phyloP scores from a whole-genome alignment of 1,140 invertebrate species.

The Sarcophaga bullata region DNA sequence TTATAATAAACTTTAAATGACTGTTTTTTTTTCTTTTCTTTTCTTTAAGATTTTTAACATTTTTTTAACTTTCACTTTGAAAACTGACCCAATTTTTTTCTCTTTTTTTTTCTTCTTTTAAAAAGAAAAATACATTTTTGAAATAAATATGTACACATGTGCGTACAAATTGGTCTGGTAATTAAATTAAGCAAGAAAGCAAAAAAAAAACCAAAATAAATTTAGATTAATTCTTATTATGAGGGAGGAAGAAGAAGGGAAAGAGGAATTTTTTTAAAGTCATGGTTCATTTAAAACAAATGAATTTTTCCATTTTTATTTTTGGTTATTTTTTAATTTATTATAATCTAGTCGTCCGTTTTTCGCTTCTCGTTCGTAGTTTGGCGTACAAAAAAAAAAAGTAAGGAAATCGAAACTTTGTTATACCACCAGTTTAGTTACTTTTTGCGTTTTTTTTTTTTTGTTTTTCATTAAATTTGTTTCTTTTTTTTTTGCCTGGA shows the following conservation, averaged over 20 bases:
- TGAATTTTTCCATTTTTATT: neutral
- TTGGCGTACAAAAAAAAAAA: too few relatives aligned
- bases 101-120: too few relatives aligned
- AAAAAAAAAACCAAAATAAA: too few relatives aligned
- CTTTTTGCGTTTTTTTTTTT: neutral
- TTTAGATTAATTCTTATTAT: too few relatives aligned
- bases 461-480: neutral
- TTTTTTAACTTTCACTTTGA: neutral
- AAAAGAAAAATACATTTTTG: too few relatives aligned
- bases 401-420: too few relatives aligned
- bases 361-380: too few relatives aligned
- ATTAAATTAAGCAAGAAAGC: too few relatives aligned
- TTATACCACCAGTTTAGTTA: neutral
- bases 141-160: too few relatives aligned
- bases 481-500: neutral
- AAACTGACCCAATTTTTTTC: conserved; percentile 8
- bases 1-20: neutral
- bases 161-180: too few relatives aligned
- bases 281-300: conserved; percentile 1
- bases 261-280: neutral
- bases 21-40: neutral
- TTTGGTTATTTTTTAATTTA: neutral
- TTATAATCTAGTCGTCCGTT: too few relatives aligned
- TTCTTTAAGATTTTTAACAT: neutral
- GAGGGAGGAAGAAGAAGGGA: too few relatives aligned